Percentiles rank a stretch among this genome's conserved stretches.
Evolutionary conservation across 2,113 vertebrate species (phyloP).

Genomic region (Etheostoma spectabile): DNA sequence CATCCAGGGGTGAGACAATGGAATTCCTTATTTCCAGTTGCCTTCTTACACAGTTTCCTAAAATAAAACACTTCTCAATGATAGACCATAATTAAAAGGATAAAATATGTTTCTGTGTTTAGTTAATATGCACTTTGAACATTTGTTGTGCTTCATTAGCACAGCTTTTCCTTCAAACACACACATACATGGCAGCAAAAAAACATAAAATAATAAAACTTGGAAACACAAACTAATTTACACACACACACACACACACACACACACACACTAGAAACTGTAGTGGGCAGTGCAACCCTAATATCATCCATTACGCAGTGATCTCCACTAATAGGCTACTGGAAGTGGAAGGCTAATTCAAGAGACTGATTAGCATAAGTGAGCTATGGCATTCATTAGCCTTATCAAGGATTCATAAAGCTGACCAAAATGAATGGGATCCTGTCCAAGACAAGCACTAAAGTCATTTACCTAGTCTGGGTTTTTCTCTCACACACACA

Average conservation of each 20-base stretch:
- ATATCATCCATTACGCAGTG: slow-evolving; percentile 55
- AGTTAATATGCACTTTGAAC: not conserved
- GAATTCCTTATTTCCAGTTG: not conserved
- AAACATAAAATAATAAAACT: not conserved
- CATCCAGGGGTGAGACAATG: slow-evolving; percentile 49
- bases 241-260: slow-evolving; percentile 13
- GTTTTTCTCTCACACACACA: slow-evolving; percentile 24
- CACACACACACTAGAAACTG: not conserved
- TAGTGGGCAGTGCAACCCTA: slow-evolving; percentile 22
- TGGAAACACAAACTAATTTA: not conserved
- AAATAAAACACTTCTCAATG: not conserved
- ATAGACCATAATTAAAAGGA: not conserved
- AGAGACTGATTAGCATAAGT: slow-evolving; percentile 68
- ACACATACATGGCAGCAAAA: not conserved
- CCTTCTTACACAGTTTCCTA: not conserved
- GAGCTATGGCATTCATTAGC: slow-evolving; percentile 72
- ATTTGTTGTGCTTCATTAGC: not conserved
- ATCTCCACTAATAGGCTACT: slow-evolving; percentile 57
- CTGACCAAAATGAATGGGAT: slow-evolving; percentile 51
- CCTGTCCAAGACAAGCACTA: slow-evolving; percentile 16
- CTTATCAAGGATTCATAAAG: slow-evolving; percentile 65
- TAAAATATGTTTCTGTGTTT: not conserved
- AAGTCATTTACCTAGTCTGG: slow-evolving; percentile 23
- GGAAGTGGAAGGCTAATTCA: slow-evolving; percentile 57
- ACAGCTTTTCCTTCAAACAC: not conserved